Evolutionary conservation across 2,113 vertebrate genomes (phyloP).

Genomic region (Suricata suricatta): DNA sequence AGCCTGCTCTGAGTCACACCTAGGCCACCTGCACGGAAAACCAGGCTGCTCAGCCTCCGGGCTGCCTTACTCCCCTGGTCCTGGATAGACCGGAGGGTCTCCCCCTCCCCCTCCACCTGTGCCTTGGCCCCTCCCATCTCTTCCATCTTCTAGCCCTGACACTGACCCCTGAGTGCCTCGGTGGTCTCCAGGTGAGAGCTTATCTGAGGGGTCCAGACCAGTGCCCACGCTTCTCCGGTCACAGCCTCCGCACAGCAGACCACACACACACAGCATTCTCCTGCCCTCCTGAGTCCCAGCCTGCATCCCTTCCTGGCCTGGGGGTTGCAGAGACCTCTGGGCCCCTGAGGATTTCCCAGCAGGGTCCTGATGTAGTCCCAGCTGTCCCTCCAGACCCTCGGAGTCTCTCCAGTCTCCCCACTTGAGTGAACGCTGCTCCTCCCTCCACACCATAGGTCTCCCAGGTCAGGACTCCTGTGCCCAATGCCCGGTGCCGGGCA

Average conservation of each 20-base stretch:
- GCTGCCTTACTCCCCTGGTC: background rate
- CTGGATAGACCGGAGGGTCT: background rate
- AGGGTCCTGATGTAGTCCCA: no score
- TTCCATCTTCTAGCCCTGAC: background rate
- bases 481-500: no score
- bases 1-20: no score
- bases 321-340: background rate
- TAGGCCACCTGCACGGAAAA: background rate
- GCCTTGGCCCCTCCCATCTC: background rate
- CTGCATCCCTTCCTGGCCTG: background rate
- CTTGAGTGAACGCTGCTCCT: no score
- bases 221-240: no score
- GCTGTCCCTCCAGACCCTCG: rapidly evolving
- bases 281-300: background rate
- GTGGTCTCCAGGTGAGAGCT: background rate
- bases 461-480: no score
- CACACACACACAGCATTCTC: rapidly evolving
- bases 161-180: rapidly evolving
- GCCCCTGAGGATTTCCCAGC: background rate
- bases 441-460: rapidly evolving
- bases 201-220: background rate
- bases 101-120: background rate
- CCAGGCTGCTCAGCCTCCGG: background rate
- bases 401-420: background rate
- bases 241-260: background rate